phyloP scores from a whole-genome alignment of 2,888 invertebrate species.

The Yponomeuta sedellus region DNA sequence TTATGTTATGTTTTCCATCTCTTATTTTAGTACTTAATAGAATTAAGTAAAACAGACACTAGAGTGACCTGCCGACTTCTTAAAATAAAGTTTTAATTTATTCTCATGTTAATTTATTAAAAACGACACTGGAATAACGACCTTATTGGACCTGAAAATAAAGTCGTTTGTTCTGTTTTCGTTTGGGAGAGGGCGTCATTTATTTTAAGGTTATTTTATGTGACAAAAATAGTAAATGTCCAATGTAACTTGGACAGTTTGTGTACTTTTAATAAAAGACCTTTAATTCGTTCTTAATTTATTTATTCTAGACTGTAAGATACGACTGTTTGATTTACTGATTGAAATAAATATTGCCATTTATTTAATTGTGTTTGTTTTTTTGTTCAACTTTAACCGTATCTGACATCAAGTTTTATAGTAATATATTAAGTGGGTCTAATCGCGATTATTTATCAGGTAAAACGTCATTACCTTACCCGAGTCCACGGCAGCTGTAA shows the following conservation, averaged over 20 bases:
- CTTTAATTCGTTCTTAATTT: conserved; percentile 32
- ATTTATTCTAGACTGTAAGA: conserved; percentile 27
- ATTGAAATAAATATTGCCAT: conserved; percentile 18
- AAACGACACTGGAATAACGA: conserved; percentile 1
- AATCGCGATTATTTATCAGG: no score
- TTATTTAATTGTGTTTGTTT: neutral
- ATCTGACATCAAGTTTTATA: no score
- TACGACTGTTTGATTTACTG: conserved; percentile 19
- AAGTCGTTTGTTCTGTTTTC: conserved; percentile 9
- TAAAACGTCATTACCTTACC: no score
- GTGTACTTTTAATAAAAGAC: conserved; percentile 53
- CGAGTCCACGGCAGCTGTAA: no score
- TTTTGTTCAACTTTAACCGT: neutral
- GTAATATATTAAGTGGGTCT: no score
- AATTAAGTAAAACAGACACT: neutral
- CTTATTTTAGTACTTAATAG: neutral
- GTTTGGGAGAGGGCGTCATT: conserved; percentile 8
- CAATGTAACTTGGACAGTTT: conserved; percentile 16
- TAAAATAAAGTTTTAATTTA: neutral
- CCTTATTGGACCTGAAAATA: conserved; percentile 6
- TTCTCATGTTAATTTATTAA: neutral
- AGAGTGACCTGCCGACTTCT: neutral
- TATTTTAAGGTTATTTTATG: conserved; percentile 11
- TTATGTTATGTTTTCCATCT: neutral
- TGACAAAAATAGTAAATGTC: conserved; percentile 29